A percentile compares a stretch with the other conserved stretches of the same genome.
These are phyloP conservation scores for Kryptolebias ocellatus DNA, from an alignment of 2,797 vertebrate genomes.

Conservation along the genomic window DNA sequence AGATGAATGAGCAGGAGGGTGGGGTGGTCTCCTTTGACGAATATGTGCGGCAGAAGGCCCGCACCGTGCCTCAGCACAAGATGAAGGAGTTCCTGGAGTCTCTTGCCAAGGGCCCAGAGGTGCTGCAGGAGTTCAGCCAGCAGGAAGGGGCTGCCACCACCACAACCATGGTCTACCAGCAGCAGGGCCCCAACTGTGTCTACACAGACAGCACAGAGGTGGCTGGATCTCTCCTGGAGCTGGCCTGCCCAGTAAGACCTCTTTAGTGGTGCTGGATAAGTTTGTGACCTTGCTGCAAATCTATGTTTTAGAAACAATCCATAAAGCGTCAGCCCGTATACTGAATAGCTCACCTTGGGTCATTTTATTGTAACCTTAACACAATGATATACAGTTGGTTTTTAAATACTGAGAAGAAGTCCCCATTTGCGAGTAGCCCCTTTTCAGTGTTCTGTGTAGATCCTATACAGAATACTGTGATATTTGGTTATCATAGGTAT, in stretches of 20 bases:
- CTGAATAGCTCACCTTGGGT: not conserved
- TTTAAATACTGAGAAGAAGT: not conserved
- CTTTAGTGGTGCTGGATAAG: too few relatives aligned
- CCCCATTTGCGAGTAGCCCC: not conserved
- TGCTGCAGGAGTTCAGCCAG: constrained; percentile 95
- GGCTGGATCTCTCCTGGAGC: constrained; percentile 95
- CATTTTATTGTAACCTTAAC: not conserved
- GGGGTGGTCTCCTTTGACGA: constrained; percentile 98
- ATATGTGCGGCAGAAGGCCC: constrained; percentile 97
- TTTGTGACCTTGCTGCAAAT: too few relatives aligned
- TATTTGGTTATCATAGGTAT: not conserved
- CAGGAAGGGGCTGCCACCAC: constrained; percentile 83
- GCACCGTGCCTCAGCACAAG: constrained; percentile 96
- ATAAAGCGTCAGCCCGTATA: not conserved
- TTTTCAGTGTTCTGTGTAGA: too few relatives aligned
- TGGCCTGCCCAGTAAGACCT: constrained; percentile 93
- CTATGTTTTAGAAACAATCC: too few relatives aligned
- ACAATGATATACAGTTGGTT: not conserved
- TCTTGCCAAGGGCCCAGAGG: constrained; percentile 93
- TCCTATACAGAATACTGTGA: not conserved
- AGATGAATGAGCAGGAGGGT: constrained; percentile 99
- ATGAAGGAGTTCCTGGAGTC: constrained; percentile 99
- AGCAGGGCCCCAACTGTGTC: constrained; percentile 93
- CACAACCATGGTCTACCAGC: constrained; percentile 95
- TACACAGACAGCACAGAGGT: constrained; percentile 99